Conservation (phyloP, 2,888 invertebrate species). For the Aleiodes leptofemur region DNA sequence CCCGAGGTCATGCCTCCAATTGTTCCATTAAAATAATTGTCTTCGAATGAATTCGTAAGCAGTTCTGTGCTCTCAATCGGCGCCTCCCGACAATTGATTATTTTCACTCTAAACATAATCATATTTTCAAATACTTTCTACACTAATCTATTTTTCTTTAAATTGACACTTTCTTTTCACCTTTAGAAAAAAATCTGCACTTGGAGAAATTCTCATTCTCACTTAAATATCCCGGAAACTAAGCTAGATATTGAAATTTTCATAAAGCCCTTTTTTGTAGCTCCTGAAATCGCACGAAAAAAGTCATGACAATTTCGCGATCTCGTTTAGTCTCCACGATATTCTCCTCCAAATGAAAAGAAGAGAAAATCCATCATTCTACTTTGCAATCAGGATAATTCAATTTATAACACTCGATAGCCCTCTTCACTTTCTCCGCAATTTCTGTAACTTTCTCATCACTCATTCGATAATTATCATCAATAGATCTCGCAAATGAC, state of each 20-base stretch:
- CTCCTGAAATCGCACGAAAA: background rate
- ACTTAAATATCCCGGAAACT: too few relatives aligned
- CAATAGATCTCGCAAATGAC: constrained; percentile 60
- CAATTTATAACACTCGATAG: constrained; percentile 61
- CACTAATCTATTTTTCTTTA: too few relatives aligned
- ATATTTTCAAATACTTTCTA: too few relatives aligned
- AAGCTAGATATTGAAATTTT: too few relatives aligned
- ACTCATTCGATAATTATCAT: constrained; percentile 41
- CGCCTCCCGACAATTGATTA: constrained; percentile 7
- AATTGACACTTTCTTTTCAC: too few relatives aligned
- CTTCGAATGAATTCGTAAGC: constrained; percentile 57
- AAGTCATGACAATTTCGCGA: background rate
- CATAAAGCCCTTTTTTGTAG: too few relatives aligned
- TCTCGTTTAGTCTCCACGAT: background rate
- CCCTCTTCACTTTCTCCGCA: constrained; percentile 60
- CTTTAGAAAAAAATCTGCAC: too few relatives aligned
- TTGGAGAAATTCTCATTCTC: too few relatives aligned
- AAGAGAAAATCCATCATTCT: background rate
- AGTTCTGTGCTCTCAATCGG: constrained; percentile 36
- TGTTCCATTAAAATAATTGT: constrained; percentile 65
- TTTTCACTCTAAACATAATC: background rate
- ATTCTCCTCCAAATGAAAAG: background rate
- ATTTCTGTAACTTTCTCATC: constrained; percentile 64
- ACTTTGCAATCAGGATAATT: constrained; percentile 28
- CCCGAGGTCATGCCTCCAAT: constrained; percentile 62